Evolutionary conservation across 2,888 invertebrate genomes (phyloP), one percentile per base, ranked within the genome.

Genomic region (Philopedon plagiatum): DNA sequence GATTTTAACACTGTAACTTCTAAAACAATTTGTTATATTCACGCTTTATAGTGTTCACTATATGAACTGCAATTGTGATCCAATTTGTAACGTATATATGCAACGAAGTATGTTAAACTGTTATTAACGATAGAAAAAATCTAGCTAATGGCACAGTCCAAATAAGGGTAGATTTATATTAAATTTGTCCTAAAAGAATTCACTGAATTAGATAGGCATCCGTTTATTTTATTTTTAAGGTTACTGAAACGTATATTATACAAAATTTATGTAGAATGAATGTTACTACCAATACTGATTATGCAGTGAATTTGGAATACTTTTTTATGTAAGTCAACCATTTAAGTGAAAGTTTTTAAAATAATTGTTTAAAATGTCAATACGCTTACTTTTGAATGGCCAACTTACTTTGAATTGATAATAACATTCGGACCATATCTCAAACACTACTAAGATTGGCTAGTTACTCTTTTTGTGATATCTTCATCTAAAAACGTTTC

Each of bases 31-130:
- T 80, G 79, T 80, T 81, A 81, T 77, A 78, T 80, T 83, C 83
- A 84, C 82, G 85, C 85, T 85, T 84, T 84, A 85, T 85, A 85
- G 85, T 85, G 85, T 85, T 85, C 85, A 84, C 84, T 85, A 85
- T 85, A 84, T 84, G 85, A 85, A 85, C 85, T 84, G 85, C 85
- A 83, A 85, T 84, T 85, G 85, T 85, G 85, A 85, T 85, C 83
- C 83, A 79, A 85, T 82, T 82, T 81, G 78, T 80, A 82, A 80
- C 80, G 79, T 80, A 82, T 81, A 77, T 81, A 82, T 82, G 83
- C 83, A 83, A 83, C 83, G 83, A 83, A 83, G 68, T 78, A 78
- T 74, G 68, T 68, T 71, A 64, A 74, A 71, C 41, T 61, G 46
- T 54, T 54, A 29, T 29, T 54, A 54, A 54, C 51, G 29, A 54